Evolutionary conservation across 2,797 vertebrate species (phyloP).

Genomic region (Odontamblyopus lacepedii): DNA sequence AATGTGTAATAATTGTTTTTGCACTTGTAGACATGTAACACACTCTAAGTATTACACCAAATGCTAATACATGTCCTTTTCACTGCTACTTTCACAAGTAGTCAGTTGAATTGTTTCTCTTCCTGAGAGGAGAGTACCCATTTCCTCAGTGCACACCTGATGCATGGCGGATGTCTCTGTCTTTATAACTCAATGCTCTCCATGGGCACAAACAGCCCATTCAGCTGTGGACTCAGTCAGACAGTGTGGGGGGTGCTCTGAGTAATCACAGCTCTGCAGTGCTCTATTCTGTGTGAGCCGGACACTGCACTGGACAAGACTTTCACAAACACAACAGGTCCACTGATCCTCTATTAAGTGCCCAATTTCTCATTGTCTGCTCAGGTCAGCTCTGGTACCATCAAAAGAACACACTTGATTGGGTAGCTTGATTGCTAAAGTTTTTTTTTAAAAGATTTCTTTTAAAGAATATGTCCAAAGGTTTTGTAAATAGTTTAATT

Average conservation of each 20-base stretch:
- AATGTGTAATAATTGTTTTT: background rate
- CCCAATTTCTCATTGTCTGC: background rate
- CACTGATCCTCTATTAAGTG: background rate
- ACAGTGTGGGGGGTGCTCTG: constrained; percentile 51
- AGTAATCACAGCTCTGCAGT: constrained; percentile 34
- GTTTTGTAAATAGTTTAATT: background rate
- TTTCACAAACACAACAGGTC: background rate
- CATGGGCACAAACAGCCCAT: constrained; percentile 44
- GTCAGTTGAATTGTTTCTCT: background rate
- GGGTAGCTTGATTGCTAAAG: background rate
- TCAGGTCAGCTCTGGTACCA: background rate
- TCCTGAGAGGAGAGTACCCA: background rate
- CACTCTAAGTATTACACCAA: background rate
- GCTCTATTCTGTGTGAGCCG: constrained; percentile 40
- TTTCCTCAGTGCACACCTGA: constrained; percentile 22
- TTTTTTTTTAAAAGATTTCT: background rate
- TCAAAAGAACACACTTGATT: background rate
- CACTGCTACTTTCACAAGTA: background rate
- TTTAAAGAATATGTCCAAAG: background rate
- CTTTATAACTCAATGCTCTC: constrained; percentile 31
- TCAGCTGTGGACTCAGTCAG: constrained; percentile 66
- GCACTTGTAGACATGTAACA: background rate
- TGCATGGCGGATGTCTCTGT: constrained; percentile 18
- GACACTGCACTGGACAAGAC: background rate
- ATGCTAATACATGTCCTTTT: background rate